Conservation (phyloP, 2,113 vertebrate species). For the Festucalex cinctus region DNA sequence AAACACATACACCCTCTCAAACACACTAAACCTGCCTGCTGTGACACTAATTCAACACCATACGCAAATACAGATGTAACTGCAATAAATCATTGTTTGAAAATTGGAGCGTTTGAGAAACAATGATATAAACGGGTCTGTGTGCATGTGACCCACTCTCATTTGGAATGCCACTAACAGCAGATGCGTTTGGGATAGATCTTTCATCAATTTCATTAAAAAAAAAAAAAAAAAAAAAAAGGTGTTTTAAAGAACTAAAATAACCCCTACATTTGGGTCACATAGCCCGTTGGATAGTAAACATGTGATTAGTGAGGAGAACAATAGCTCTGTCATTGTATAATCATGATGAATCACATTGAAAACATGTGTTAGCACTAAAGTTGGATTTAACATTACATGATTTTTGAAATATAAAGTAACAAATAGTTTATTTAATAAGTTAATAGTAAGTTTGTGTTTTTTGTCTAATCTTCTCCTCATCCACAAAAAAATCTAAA, state of each 20-base stretch:
- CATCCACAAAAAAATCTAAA: no score
- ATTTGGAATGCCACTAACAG: not conserved
- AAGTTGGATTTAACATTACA: not conserved
- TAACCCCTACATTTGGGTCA: no score
- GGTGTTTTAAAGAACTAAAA: no score
- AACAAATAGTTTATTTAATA: not conserved
- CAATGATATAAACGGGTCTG: slow-evolving; percentile 10
- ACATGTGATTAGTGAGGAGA: no score
- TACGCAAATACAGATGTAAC: slow-evolving; percentile 33
- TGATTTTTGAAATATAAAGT: not conserved
- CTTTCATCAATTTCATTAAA: no score
- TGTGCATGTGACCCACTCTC: not conserved
- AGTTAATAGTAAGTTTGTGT: no score
- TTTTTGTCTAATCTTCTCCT: not conserved
- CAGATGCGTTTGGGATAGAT: not conserved
- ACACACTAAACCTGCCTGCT: slow-evolving; percentile 50
- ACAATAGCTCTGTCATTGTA: not conserved
- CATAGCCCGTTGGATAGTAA: no score
- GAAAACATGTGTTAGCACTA: not conserved
- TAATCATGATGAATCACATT: not conserved
- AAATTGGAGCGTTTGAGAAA: slow-evolving; percentile 16
- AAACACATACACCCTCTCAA: slow-evolving; percentile 10
- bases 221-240: no score
- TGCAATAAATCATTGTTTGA: slow-evolving; percentile 34
- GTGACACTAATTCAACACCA: slow-evolving; percentile 38